Evolutionary conservation across 2,888 invertebrate species (phyloP).

Genomic region (Chrysomela aeneicollis): DNA sequence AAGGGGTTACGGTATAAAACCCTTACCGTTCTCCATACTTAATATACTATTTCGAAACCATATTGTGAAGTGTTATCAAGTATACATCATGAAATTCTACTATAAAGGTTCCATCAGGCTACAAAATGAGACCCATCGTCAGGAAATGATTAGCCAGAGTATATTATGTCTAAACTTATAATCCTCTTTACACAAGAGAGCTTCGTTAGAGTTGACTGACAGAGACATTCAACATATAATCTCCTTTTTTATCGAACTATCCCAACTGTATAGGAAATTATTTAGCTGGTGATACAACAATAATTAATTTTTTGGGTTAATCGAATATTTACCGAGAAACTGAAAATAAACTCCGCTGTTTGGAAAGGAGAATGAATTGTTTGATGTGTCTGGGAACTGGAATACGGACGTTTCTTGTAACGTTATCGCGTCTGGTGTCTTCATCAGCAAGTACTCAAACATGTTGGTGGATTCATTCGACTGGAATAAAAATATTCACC

Average conservation of each 20-base stretch:
- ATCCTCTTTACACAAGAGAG: conserved; percentile 36
- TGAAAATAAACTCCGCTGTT: conserved; percentile 16
- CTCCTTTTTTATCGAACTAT: conserved; percentile 13
- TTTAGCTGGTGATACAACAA: conserved; percentile 30
- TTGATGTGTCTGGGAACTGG: background rate
- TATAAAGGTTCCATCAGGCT: no score
- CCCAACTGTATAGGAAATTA: conserved; percentile 23
- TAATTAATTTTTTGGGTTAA: conserved; percentile 27
- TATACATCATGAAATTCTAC: no score
- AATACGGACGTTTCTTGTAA: no score
- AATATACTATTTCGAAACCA: background rate
- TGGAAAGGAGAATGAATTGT: conserved; percentile 10
- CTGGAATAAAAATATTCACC: no score
- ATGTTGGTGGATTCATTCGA: no score
- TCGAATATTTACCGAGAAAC: conserved; percentile 29
- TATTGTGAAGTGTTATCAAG: background rate
- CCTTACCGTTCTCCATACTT: no score
- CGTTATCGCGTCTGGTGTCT: background rate
- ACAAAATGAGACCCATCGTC: background rate
- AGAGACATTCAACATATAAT: conserved; percentile 33
- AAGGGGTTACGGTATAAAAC: no score
- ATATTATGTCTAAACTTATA: conserved; percentile 28
- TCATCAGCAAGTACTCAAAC: background rate
- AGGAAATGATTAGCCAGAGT: no score
- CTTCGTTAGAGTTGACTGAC: conserved; percentile 33